These are phyloP conservation scores for Ophion slaviceki DNA, from an alignment of 2,888 invertebrate species.

Conservation along the genomic window DNA sequence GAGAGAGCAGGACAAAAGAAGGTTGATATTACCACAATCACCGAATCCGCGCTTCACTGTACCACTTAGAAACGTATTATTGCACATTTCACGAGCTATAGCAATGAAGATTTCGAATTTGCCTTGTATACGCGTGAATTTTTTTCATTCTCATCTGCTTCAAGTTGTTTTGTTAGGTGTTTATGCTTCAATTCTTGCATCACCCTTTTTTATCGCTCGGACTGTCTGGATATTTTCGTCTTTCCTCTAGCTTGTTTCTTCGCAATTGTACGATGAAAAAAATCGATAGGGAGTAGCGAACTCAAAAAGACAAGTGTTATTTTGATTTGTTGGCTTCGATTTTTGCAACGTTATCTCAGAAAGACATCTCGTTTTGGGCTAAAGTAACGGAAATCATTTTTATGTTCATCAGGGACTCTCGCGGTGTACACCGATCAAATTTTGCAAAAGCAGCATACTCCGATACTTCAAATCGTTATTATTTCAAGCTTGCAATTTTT, in stretches of 20 bases:
- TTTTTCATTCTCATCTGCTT: constrained; percentile 44
- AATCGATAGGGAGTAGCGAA: constrained; percentile 6
- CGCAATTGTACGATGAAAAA: constrained; percentile 14
- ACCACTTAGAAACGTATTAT: constrained; percentile 72
- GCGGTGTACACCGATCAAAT: no score
- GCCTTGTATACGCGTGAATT: constrained; percentile 1
- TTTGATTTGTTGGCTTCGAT: background rate
- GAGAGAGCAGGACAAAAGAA: constrained; percentile 66
- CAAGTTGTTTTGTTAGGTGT: background rate
- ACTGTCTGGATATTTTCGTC: constrained; percentile 5
- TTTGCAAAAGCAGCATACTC: no score
- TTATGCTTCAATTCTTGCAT: constrained; percentile 30
- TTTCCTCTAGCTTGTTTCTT: background rate
- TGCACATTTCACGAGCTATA: constrained; percentile 80
- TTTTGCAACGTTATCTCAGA: no score
- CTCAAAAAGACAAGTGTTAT: background rate
- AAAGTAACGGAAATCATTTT: no score
- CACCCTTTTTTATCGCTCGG: background rate
- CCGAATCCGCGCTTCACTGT: constrained; percentile 32
- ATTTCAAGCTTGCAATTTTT: no score
- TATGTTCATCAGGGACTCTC: no score
- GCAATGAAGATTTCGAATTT: constrained; percentile 31
- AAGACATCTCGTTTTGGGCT: no score
- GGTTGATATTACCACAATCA: constrained; percentile 71
- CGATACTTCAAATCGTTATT: no score